Percentiles rank a stretch among this genome's conserved stretches.
phyloP scores from a whole-genome alignment of 2,888 invertebrate species.

The Archips crataeganus region DNA sequence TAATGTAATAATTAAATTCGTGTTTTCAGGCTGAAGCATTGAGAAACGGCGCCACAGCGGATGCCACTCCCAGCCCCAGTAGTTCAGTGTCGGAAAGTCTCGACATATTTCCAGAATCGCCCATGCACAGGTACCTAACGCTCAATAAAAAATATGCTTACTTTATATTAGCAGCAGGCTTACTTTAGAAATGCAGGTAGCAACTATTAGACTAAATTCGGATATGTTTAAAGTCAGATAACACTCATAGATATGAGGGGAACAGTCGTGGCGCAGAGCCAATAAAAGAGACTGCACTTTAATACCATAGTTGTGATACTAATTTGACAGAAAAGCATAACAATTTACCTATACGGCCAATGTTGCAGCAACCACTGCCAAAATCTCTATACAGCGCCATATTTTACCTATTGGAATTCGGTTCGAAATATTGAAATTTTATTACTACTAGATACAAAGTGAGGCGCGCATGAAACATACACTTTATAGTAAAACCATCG shows the following conservation, averaged over 20 bases:
- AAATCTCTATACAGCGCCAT: constrained; percentile 60
- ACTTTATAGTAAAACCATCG: constrained; percentile 76
- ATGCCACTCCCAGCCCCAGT: constrained; percentile 94
- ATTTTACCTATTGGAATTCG: constrained; percentile 53
- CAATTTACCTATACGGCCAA: constrained; percentile 70
- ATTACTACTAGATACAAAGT: constrained; percentile 65
- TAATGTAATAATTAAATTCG: constrained; percentile 1
- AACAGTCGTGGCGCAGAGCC: constrained; percentile 71
- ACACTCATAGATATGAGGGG: constrained; percentile 59
- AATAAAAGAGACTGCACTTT: constrained; percentile 67
- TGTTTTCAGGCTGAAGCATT: constrained; percentile 77
- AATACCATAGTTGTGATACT: constrained; percentile 60
- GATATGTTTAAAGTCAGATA: constrained; percentile 53
- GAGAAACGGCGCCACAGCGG: constrained; percentile 87
- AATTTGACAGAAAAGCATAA: constrained; percentile 77
- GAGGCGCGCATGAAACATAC: constrained; percentile 65
- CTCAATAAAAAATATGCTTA: constrained; percentile 21
- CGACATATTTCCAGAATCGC: constrained; percentile 96
- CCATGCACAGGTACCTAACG: constrained; percentile 89
- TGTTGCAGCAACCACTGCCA: constrained; percentile 64
- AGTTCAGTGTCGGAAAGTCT: constrained; percentile 96
- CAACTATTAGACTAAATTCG: constrained; percentile 35
- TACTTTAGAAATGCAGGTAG: constrained; percentile 33
- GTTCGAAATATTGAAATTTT: constrained; percentile 68
- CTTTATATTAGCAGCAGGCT: constrained; percentile 46